phyloP scores from a whole-genome alignment of 1,140 invertebrate species.

The Pseudomyrmex pallidus region DNA sequence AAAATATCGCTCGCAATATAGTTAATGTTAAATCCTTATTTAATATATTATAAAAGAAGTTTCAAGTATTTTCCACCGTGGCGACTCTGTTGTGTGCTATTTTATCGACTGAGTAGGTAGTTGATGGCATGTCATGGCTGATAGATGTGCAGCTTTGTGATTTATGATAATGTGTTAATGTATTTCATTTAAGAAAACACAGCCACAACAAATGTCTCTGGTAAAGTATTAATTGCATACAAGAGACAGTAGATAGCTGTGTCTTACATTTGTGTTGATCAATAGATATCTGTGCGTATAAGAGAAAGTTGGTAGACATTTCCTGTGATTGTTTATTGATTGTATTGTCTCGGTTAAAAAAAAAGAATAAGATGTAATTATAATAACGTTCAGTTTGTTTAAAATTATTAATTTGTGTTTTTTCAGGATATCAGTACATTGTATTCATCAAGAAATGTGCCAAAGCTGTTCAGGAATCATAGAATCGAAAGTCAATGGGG shows the following conservation, averaged over 20 bases:
- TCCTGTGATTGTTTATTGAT: no score
- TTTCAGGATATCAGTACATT: background rate
- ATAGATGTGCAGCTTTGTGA: slow-evolving; percentile 54
- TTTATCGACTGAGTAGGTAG: slow-evolving; percentile 65
- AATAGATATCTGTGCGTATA: slow-evolving; percentile 4
- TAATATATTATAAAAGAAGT: background rate
- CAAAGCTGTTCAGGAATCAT: slow-evolving; percentile 73
- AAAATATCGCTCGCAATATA: background rate
- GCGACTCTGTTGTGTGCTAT: slow-evolving; percentile 63
- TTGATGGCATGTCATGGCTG: slow-evolving; percentile 72
- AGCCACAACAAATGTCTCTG: slow-evolving; percentile 29
- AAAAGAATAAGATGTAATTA: no score
- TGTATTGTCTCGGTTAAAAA: no score
- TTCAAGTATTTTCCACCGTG: slow-evolving; percentile 46
- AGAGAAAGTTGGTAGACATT: no score
- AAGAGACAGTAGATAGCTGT: background rate
- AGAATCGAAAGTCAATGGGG: slow-evolving; percentile 73
- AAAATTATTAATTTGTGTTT: slow-evolving; percentile 2
- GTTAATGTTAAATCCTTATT: background rate
- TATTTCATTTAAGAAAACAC: slow-evolving; percentile 36
- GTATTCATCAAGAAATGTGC: slow-evolving; percentile 14
- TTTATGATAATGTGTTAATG: slow-evolving; percentile 60
- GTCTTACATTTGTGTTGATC: slow-evolving; percentile 15
- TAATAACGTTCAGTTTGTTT: no score
- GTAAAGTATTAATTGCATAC: slow-evolving; percentile 31